These are phyloP conservation scores for Pithys albifrons DNA, from an alignment of 2,113 vertebrate genomes.

Conservation along the genomic window DNA sequence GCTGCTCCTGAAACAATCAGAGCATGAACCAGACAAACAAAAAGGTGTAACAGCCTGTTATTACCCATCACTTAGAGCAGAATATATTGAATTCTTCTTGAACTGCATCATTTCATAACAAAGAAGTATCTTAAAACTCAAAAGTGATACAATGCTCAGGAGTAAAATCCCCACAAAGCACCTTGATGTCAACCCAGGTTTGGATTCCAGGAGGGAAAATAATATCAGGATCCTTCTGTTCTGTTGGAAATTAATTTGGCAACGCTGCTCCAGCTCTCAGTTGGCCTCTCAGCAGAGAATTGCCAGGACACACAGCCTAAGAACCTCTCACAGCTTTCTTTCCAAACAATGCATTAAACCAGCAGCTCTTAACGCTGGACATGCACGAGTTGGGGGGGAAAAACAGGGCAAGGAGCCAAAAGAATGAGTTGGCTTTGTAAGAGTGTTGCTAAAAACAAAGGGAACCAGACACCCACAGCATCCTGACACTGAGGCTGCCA, in stretches of 20 bases:
- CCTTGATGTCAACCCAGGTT: not conserved
- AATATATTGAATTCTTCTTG: not conserved
- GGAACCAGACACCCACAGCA: not conserved
- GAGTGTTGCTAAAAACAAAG: not conserved
- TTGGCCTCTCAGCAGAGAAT: not conserved
- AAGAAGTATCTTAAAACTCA: not conserved
- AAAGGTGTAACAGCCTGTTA: not conserved
- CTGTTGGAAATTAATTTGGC: conserved; percentile 24
- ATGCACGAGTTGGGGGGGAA: not conserved
- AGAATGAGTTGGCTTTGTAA: not conserved
- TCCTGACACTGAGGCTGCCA: not conserved
- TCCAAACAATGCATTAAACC: not conserved
- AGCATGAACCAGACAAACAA: not conserved
- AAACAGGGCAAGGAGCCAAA: not conserved
- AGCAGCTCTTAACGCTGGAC: not conserved
- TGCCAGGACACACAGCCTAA: not conserved
- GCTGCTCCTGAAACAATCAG: not conserved
- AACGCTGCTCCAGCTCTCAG: not conserved
- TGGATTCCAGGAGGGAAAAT: not conserved
- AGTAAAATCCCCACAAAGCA: not conserved
- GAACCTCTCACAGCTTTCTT: not conserved
- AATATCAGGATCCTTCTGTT: not conserved
- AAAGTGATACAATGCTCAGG: not conserved
- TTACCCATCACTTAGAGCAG: not conserved
- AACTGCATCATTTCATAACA: not conserved